Conservation (phyloP, 2,113 vertebrate genomes). For the Ceratotherium simum region DNA sequence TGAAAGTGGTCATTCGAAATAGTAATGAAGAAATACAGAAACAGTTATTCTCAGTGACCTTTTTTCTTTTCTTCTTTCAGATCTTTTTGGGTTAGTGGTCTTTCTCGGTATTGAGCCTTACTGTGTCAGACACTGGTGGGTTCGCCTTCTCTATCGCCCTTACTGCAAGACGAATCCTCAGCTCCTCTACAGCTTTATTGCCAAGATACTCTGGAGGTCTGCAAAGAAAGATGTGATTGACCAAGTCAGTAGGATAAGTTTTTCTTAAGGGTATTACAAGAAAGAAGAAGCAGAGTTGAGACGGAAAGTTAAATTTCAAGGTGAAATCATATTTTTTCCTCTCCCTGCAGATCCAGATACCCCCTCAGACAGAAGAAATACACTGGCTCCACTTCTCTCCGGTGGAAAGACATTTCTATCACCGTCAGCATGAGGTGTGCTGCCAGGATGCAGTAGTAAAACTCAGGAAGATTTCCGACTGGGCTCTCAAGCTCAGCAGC, state of each 20-base stretch:
- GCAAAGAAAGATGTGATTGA: constrained; percentile 99
- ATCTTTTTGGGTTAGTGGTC: constrained; percentile 96
- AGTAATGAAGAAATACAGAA: neutral
- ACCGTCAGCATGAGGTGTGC: constrained; percentile 98
- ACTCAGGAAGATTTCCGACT: constrained; percentile 97
- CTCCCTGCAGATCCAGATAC: constrained; percentile 95
- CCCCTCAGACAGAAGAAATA: constrained; percentile 95
- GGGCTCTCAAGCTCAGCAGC: constrained; percentile 96
- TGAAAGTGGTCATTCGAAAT: neutral
- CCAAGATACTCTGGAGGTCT: constrained; percentile 96
- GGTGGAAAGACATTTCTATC: constrained; percentile 99
- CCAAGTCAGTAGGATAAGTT: constrained; percentile 89
- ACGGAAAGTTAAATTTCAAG: neutral
- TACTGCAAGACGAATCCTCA: constrained; percentile 94
- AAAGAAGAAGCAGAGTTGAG: neutral
- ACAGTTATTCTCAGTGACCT: neutral
- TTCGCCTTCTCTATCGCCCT: constrained; percentile 96
- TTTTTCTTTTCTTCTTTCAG: constrained; percentile 83
- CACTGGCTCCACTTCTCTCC: constrained; percentile 99
- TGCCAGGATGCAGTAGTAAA: constrained; percentile 97
- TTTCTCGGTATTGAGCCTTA: constrained; percentile 98
- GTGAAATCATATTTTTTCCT: neutral
- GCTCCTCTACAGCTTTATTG: constrained; percentile 93
- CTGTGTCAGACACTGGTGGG: constrained; percentile 99
- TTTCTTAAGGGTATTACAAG: neutral